Evolutionary conservation across 2,113 vertebrate species (phyloP).

Genomic region (Pituophis catenifer): DNA sequence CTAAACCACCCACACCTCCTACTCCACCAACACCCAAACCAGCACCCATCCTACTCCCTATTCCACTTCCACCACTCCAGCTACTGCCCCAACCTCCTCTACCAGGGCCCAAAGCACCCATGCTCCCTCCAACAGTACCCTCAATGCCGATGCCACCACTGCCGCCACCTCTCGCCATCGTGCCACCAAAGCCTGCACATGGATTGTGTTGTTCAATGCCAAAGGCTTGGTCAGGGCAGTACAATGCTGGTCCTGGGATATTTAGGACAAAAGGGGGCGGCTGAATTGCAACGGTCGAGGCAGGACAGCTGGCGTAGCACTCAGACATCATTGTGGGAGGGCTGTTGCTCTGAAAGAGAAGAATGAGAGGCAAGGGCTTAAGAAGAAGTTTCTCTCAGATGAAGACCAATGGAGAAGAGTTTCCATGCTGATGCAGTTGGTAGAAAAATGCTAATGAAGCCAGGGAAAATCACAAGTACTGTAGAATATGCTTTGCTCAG

Average conservation of each 20-base stretch:
- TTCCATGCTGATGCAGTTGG: background rate
- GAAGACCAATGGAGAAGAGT: background rate
- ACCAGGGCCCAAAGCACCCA: background rate
- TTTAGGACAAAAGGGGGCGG: slow-evolving; percentile 10
- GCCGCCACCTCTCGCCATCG: background rate
- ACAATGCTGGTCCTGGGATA: slow-evolving; percentile 11
- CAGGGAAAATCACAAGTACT: background rate
- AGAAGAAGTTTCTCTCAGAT: background rate
- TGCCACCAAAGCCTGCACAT: background rate
- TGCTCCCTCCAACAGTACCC: background rate
- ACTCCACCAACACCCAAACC: background rate
- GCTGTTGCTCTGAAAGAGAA: background rate
- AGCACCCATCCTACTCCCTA: background rate
- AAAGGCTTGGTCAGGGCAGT: slow-evolving; percentile 4
- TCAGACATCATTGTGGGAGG: background rate
- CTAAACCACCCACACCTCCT: background rate
- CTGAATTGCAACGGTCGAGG: slow-evolving; percentile 2
- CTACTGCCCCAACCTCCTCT: background rate
- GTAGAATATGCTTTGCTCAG: background rate
- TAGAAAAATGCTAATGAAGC: background rate
- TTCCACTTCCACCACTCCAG: background rate
- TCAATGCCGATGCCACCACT: background rate
- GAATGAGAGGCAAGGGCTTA: background rate
- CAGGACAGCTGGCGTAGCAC: background rate
- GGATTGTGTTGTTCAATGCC: slow-evolving; percentile 23